A percentile compares a stretch with the other conserved stretches of the same genome.
Conservation (phyloP, 2,113 vertebrate genomes). For the Pluvianellus socialis region DNA sequence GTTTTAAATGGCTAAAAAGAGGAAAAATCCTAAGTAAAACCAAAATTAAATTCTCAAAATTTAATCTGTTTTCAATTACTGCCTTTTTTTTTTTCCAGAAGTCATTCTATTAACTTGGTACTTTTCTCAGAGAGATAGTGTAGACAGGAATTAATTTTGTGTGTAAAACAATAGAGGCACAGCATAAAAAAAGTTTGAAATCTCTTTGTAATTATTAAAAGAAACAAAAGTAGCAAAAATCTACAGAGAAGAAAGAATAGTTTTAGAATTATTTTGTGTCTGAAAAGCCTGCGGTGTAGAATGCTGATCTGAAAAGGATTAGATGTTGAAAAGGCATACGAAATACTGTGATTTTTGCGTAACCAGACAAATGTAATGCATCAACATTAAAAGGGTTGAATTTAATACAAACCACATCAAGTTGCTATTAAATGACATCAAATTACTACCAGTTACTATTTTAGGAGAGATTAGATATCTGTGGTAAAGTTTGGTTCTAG, state of each 20-base stretch:
- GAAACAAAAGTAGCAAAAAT: background rate
- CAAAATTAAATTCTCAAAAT: background rate
- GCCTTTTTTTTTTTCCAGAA: background rate
- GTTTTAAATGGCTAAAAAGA: background rate
- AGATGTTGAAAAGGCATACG: background rate
- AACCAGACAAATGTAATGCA: background rate
- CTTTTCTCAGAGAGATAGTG: background rate
- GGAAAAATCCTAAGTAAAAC: background rate
- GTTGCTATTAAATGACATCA: background rate
- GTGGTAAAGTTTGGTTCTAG: background rate
- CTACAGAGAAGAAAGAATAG: background rate
- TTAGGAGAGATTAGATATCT: background rate
- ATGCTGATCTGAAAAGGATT: background rate
- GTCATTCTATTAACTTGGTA: background rate
- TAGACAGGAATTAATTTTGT: background rate
- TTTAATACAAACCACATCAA: background rate
- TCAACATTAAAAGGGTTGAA: background rate
- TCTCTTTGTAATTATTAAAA: background rate
- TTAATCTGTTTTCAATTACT: background rate
- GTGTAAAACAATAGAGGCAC: background rate
- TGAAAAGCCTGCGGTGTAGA: background rate
- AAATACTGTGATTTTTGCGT: background rate
- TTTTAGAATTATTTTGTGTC: background rate
- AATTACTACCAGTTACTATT: background rate
- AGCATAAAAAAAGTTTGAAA: background rate